Percentiles rank a stretch among this genome's conserved stretches.
Conservation (phyloP, 2,888 invertebrate genomes). For the Lasioglossum oenotherae region DNA sequence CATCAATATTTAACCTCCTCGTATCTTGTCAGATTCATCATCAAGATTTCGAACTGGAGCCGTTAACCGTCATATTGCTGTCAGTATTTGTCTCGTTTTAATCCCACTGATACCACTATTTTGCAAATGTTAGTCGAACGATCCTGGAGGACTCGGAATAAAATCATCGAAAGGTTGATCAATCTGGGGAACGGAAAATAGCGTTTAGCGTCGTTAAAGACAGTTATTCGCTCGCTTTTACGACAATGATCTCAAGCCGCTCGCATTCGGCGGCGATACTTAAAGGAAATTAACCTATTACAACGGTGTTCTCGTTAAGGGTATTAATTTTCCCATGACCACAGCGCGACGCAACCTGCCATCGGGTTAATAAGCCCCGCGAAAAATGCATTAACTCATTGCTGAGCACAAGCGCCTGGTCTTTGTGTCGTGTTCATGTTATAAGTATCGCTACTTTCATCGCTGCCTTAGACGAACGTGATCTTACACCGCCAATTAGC, state of each 20-base stretch:
- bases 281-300: conserved; percentile 27
- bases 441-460: background rate
- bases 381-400: conserved; percentile 65
- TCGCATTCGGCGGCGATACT: background rate
- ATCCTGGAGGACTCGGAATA: background rate
- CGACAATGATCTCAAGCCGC: background rate
- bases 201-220: background rate
- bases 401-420: conserved; percentile 8
- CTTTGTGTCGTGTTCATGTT: background rate
- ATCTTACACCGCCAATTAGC: background rate
- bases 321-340: conserved; percentile 50
- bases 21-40: background rate
- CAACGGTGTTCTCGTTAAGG: conserved; percentile 24
- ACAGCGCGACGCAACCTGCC: conserved; percentile 36
- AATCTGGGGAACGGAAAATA: background rate
- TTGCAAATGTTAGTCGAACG: background rate
- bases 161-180: background rate
- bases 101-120: background rate
- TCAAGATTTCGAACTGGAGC: background rate
- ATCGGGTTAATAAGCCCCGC: conserved; percentile 40
- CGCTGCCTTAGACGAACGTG: background rate
- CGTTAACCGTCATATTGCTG: background rate
- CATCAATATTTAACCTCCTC: background rate
- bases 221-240: background rate
- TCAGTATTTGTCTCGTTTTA: background rate